Percentiles rank a stretch among this genome's conserved stretches.
Conservation (phyloP, 2,797 vertebrate genomes). For the Chelidonichthys spinosus region DNA sequence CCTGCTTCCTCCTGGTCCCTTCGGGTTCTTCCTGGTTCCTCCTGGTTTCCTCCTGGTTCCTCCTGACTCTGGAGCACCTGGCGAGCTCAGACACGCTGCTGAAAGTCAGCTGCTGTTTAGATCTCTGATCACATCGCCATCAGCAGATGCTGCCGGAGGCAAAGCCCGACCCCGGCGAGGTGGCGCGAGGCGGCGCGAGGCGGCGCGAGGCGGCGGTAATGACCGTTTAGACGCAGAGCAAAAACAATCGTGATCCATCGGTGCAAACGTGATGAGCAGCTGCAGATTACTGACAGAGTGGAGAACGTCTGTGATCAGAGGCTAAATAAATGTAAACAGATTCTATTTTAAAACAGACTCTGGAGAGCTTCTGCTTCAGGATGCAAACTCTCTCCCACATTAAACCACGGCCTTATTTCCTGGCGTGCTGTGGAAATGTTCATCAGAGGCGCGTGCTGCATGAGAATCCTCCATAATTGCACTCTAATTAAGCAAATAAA, state of each 20-base stretch:
- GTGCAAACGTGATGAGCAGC: conserved; percentile 10
- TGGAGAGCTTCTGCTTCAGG: conserved; percentile 42
- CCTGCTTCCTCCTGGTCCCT: too few species aligned
- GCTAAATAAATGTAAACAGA: conserved; percentile 55
- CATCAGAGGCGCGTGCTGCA: conserved; percentile 47
- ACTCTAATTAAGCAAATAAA: conserved; percentile 81
- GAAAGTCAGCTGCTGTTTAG: conserved; percentile 41
- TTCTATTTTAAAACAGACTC: conserved; percentile 50
- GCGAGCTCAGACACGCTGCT: conserved; percentile 45
- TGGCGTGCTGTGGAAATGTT: conserved; percentile 48
- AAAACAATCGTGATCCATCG: conserved; percentile 34
- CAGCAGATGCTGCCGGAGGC: conserved; percentile 48
- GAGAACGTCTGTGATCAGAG: conserved; percentile 15
- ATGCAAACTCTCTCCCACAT: conserved; percentile 47
- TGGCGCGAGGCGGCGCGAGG: conserved; percentile 34
- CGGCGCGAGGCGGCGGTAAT: conserved; percentile 48
- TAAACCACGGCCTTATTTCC: conserved; percentile 36
- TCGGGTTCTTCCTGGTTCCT: too few species aligned
- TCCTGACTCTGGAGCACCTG: conserved; percentile 56
- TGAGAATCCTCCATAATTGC: conserved; percentile 60
- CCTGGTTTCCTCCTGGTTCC: not conserved
- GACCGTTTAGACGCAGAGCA: conserved; percentile 34
- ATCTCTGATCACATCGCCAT: conserved; percentile 40
- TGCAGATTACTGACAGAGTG: conserved; percentile 5
- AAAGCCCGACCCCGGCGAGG: conserved; percentile 34